These are phyloP conservation scores for Platygyra sinensis DNA, from an alignment of 64 coral and sea anemone species.

Conservation along the genomic window DNA sequence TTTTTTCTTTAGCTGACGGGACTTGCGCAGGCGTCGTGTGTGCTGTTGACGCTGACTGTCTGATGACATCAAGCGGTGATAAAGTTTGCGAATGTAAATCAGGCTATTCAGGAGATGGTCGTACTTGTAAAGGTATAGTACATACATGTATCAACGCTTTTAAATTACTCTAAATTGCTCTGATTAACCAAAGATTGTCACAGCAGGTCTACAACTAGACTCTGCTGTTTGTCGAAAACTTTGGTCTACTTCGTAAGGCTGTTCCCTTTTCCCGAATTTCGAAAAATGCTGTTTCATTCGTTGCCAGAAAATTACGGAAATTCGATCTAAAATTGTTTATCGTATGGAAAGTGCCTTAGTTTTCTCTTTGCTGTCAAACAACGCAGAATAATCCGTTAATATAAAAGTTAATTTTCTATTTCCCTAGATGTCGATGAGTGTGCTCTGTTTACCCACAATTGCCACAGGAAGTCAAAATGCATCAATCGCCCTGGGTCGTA, in stretches of 20 bases:
- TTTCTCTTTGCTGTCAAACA: too few species aligned
- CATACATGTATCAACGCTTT: background rate
- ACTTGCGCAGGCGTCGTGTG: slow-evolving; percentile 86
- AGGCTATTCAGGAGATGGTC: slow-evolving; percentile 73
- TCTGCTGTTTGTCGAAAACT: too few species aligned
- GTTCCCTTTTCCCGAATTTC: background rate
- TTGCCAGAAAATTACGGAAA: too few species aligned
- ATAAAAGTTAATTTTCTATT: background rate
- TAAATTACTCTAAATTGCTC: too few species aligned
- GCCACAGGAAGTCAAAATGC: slow-evolving; percentile 41
- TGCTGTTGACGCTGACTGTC: slow-evolving; percentile 71
- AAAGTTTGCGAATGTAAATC: slow-evolving; percentile 71
- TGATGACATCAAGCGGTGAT: slow-evolving; percentile 39
- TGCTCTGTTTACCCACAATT: slow-evolving; percentile 13
- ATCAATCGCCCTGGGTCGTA: slow-evolving; percentile 19
- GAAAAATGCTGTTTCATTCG: too few species aligned
- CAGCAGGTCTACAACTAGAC: too few species aligned
- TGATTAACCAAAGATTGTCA: too few species aligned
- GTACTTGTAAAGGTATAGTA: slow-evolving; percentile 64
- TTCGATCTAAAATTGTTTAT: too few species aligned
- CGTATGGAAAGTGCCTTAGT: too few species aligned
- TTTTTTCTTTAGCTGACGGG: slow-evolving; percentile 59
- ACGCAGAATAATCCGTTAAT: too few species aligned
- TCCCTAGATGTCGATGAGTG: slow-evolving; percentile 52
- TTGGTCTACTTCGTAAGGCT: too few species aligned